Evolutionary conservation across 2,888 invertebrate species (phyloP).

Genomic region (Torymus aiolomorphi): DNA sequence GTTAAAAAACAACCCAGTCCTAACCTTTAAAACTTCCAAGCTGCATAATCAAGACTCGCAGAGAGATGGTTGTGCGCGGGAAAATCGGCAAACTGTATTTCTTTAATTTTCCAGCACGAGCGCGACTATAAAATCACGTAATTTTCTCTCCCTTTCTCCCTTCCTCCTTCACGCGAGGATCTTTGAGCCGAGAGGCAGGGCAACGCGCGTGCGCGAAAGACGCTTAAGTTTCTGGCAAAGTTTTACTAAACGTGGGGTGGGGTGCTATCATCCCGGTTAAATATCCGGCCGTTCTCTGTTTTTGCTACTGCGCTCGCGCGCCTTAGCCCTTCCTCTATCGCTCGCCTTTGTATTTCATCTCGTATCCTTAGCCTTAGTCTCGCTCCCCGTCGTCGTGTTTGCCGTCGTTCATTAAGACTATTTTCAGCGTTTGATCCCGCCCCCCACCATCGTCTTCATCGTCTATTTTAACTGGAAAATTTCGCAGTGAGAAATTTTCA

Average conservation of each 20-base stretch:
- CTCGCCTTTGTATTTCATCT: constrained; percentile 49
- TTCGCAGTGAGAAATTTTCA: constrained; percentile 32
- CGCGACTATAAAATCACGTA: constrained; percentile 42
- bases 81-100: constrained; percentile 36
- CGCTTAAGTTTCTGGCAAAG: constrained; percentile 68
- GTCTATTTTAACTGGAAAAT: constrained; percentile 24
- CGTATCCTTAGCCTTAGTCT: constrained; percentile 8
- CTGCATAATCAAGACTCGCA: constrained; percentile 1
- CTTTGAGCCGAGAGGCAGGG: background rate
- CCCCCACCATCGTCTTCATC: background rate
- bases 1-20: background rate
- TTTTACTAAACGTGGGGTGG: constrained; percentile 66
- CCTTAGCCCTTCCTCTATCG: constrained; percentile 36
- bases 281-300: constrained; percentile 64
- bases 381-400: constrained; percentile 22
- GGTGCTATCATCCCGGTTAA: constrained; percentile 68
- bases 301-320: constrained; percentile 53
- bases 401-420: constrained; percentile 45
- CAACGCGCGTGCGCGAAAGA: constrained; percentile 56
- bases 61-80: background rate
- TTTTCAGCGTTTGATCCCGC: constrained; percentile 43
- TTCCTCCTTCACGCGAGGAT: background rate
- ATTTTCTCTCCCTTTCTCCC: constrained; percentile 32
- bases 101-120: constrained; percentile 43
- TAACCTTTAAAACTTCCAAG: constrained; percentile 16